phyloP scores from a whole-genome alignment of 2,888 invertebrate genomes.

The Chloroclystis v-ata region DNA sequence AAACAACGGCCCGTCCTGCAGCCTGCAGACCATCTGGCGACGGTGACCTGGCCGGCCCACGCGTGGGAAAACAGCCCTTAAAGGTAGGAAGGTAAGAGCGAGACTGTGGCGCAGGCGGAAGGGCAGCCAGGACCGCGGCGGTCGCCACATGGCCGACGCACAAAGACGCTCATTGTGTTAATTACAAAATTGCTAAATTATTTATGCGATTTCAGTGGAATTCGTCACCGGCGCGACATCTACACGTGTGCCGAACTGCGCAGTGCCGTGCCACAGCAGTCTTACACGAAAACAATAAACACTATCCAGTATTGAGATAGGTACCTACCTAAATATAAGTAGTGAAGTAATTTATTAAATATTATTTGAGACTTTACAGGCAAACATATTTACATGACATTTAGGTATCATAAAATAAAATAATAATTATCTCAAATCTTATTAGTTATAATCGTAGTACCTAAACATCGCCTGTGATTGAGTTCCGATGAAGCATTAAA shows the following conservation, averaged over 20 bases:
- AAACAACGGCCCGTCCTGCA: constrained; percentile 47
- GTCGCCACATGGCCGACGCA: constrained; percentile 38
- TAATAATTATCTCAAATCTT: no score
- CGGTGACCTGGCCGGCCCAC: no score
- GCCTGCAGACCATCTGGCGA: constrained; percentile 57
- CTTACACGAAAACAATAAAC: no score
- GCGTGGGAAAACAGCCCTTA: constrained; percentile 10
- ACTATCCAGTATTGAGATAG: no score
- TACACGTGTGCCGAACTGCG: no score
- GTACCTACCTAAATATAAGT: no score
- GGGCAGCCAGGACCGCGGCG: constrained; percentile 42
- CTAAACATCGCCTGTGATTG: neutral
- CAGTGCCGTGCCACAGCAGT: no score
- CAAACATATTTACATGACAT: no score
- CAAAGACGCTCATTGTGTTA: constrained; percentile 23
- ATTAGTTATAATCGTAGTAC: neutral
- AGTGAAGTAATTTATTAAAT: no score
- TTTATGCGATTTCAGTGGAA: constrained; percentile 16
- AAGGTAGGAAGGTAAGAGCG: constrained; percentile 12
- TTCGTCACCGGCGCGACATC: constrained; percentile 13
- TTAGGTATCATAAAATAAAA: no score
- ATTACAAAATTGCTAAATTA: constrained; percentile 23
- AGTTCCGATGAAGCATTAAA: constrained; percentile 8
- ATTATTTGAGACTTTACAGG: no score
- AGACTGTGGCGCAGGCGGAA: constrained; percentile 31